Conservation (phyloP, 2,113 vertebrate species). For the Chloropsis cyanopogon region DNA sequence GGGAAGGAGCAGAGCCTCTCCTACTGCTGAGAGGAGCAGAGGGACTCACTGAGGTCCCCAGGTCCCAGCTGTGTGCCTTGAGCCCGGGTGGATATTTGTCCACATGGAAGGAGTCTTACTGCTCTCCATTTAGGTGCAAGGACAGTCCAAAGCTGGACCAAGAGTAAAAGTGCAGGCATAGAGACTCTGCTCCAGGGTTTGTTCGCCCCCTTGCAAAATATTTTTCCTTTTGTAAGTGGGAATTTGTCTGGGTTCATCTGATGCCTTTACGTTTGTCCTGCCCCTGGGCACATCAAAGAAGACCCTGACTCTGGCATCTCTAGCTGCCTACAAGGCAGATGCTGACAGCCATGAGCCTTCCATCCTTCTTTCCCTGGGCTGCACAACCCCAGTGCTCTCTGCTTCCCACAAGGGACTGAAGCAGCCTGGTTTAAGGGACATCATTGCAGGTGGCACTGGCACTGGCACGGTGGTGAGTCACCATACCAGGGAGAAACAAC, state of each 20-base stretch:
- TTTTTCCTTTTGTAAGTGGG: not conserved
- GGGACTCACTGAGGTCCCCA: fast-evolving
- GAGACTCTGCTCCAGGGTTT: not conserved
- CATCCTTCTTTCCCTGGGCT: fast-evolving
- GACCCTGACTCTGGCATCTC: not conserved
- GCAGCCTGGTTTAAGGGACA: not conserved
- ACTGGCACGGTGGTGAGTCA: not conserved
- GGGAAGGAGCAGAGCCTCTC: not conserved
- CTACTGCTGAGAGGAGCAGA: not conserved
- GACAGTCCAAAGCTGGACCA: not conserved
- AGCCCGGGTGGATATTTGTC: not conserved
- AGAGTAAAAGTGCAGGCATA: not conserved
- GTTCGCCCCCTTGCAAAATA: not conserved
- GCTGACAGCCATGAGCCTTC: not conserved
- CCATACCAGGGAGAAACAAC: not conserved
- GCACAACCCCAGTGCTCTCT: not conserved
- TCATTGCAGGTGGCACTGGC: not conserved
- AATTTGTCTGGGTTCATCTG: not conserved
- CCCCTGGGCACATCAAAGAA: not conserved
- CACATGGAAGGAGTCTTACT: not conserved
- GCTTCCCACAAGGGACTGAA: not conserved
- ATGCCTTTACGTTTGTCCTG: not conserved
- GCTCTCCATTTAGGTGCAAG: not conserved
- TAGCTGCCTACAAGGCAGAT: not conserved
- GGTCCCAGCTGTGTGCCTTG: not conserved